phyloP scores from a whole-genome alignment of 2,888 invertebrate species.

The Drosophila paramelanica region DNA sequence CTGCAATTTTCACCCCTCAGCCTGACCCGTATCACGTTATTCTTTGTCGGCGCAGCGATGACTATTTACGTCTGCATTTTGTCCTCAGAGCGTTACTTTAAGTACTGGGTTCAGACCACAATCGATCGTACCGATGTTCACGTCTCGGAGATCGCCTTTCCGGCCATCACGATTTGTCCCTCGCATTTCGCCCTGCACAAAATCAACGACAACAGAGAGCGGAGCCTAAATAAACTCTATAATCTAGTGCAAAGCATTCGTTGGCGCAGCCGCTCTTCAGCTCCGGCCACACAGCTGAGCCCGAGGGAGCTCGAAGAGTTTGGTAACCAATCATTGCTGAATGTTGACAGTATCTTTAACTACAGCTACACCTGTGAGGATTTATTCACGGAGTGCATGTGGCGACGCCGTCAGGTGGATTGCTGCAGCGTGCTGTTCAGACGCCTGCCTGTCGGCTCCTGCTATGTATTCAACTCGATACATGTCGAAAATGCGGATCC shows the following conservation, averaged over 20 bases:
- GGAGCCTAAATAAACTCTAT: slow-evolving; percentile 11
- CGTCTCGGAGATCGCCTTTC: slow-evolving; percentile 77
- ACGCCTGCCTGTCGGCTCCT: slow-evolving; percentile 24
- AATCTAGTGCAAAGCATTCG: slow-evolving; percentile 41
- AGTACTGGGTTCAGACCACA: slow-evolving; percentile 77
- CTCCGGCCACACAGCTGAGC: not conserved
- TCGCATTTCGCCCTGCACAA: slow-evolving; percentile 19
- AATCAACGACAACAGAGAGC: not conserved
- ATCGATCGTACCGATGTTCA: slow-evolving; percentile 80
- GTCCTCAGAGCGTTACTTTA: slow-evolving; percentile 72
- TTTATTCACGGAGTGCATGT: slow-evolving; percentile 63
- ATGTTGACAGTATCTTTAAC: slow-evolving; percentile 25
- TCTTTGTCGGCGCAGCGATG: slow-evolving; percentile 37
- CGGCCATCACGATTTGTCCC: slow-evolving; percentile 76
- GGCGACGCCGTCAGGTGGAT: slow-evolving; percentile 59
- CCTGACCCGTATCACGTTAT: slow-evolving; percentile 39
- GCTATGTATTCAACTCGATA: slow-evolving; percentile 65
- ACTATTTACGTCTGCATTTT: slow-evolving; percentile 67
- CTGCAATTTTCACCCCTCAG: slow-evolving; percentile 29
- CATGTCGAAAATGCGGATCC: slow-evolving; percentile 30
- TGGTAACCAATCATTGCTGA: not conserved
- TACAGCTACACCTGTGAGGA: slow-evolving; percentile 47
- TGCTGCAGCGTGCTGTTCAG: slow-evolving; percentile 68
- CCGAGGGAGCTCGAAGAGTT: slow-evolving; percentile 26
- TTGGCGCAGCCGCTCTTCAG: slow-evolving; percentile 24